phyloP scores from a whole-genome alignment of 1,140 invertebrate genomes.

The Acromyrmex charruanus region DNA sequence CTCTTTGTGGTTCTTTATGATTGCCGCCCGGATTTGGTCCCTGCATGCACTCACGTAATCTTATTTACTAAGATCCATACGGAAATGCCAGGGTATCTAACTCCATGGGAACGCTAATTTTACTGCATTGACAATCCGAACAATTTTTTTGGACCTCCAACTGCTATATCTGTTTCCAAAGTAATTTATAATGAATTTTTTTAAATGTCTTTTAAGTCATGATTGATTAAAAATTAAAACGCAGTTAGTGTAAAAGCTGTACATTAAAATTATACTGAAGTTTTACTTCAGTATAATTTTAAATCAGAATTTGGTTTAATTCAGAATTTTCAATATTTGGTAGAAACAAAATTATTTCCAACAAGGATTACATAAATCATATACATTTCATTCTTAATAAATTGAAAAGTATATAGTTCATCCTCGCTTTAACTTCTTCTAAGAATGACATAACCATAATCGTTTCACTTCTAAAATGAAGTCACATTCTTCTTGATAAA shows the following conservation, averaged over 20 bases:
- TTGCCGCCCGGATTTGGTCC: slow-evolving; percentile 44
- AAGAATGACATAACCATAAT: not conserved
- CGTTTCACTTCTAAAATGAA: not conserved
- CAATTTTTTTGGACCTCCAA: not conserved
- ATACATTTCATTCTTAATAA: slow-evolving; percentile 1
- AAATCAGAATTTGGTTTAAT: not conserved
- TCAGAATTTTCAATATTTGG: not conserved
- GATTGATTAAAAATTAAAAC: not conserved
- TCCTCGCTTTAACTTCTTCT: not conserved
- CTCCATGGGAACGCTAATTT: slow-evolving; percentile 59
- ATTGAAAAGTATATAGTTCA: not conserved
- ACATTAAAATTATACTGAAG: not conserved
- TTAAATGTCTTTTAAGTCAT: not conserved
- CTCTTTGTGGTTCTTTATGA: slow-evolving; percentile 68
- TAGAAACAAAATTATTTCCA: not conserved
- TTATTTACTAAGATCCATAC: slow-evolving; percentile 48
- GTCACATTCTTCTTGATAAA: slow-evolving; percentile 18
- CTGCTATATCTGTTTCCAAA: not conserved
- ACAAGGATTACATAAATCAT: too few relatives aligned
- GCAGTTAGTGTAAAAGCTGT: not conserved
- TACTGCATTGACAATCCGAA: slow-evolving; percentile 9
- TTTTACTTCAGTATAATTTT: not conserved
- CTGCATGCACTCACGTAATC: slow-evolving; percentile 30
- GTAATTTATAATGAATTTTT: slow-evolving; percentile 17
- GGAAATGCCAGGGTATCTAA: slow-evolving; percentile 18